Evolutionary conservation across 2,888 invertebrate genomes (phyloP), one percentile per base, ranked within the genome.

Genomic region (Didymodactylos carnosus): DNA sequence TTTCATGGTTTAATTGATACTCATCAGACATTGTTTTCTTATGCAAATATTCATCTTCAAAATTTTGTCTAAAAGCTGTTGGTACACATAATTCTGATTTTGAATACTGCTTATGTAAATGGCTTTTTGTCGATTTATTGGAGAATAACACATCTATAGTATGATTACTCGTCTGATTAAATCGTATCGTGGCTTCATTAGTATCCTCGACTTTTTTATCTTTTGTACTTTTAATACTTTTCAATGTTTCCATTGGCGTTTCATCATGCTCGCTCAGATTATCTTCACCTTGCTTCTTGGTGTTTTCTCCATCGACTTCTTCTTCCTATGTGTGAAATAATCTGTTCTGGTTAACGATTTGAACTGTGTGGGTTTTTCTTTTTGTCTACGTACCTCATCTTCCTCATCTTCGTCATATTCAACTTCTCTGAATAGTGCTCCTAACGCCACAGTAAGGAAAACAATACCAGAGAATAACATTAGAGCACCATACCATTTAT

Each of bases 401-500:
- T n/a, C n/a, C n/a, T n/a, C n/a, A n/a, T n/a, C n/a, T 23, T 62
- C 25, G 14, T 74, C 74, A 62, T 69, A 71, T 69, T 71, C 46
- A 39, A 74, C 41, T 39, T 71, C 71, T n/a, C 74, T 49, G 29
- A 71, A 74, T 23, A 74, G 23, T 19, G 62, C 40, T 43, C 40
- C 74, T 39, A 71, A 74, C 2, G 43, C 74, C 23, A 74, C 46
- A 49, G 71, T 74, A 10, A 62, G 53, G 11, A 74, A 53, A 39
- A 74, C 51, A 62, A 74, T 41, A 39, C 74, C 74, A 51, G 71
- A 71, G 2, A 74, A 41, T 4, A 74, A 23, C 41, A 74, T 39
- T 46, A 74, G 53, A 13, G 71, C 53, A 27, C 74, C 74, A 23
- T 71, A 51, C 23, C 74, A 71, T 29, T 53, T 71, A 11, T 74